These are phyloP conservation scores for Apotomis capreana DNA, from an alignment of 2,888 invertebrate species.

Conservation along the genomic window DNA sequence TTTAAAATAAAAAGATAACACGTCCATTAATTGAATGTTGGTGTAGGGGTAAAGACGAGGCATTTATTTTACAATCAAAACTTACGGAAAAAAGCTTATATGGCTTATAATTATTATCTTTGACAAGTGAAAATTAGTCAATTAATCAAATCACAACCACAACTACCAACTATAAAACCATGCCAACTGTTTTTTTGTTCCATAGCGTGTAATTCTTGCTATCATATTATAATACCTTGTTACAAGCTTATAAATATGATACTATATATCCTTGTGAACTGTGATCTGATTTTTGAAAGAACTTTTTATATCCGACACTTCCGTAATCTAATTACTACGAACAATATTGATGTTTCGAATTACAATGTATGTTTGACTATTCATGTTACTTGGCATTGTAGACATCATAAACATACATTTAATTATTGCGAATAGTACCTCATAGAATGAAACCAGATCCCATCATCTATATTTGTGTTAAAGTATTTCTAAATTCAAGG, in stretches of 20 bases:
- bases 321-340: constrained; percentile 40
- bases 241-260: neutral
- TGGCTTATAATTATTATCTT: too few species aligned
- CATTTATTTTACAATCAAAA: too few species aligned
- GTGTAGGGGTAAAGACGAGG: too few species aligned
- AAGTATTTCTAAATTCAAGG: neutral
- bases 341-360: constrained; percentile 8
- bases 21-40: too few species aligned
- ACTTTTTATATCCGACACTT: constrained; percentile 33
- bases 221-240: too few species aligned
- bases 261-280: constrained; percentile 13
- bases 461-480: neutral
- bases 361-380: constrained; percentile 2
- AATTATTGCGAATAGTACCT: neutral
- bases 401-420: neutral
- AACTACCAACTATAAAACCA: too few species aligned
- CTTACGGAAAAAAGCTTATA: too few species aligned
- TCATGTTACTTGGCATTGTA: neutral
- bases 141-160: too few species aligned
- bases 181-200: too few species aligned
- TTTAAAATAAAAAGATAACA: too few species aligned
- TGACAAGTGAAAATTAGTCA: too few species aligned
- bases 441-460: neutral
- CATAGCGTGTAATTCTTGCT: too few species aligned
- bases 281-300: constrained; percentile 28